Evolutionary conservation across 2,888 invertebrate genomes (phyloP).

Genomic region (Drosophila demipolita): DNA sequence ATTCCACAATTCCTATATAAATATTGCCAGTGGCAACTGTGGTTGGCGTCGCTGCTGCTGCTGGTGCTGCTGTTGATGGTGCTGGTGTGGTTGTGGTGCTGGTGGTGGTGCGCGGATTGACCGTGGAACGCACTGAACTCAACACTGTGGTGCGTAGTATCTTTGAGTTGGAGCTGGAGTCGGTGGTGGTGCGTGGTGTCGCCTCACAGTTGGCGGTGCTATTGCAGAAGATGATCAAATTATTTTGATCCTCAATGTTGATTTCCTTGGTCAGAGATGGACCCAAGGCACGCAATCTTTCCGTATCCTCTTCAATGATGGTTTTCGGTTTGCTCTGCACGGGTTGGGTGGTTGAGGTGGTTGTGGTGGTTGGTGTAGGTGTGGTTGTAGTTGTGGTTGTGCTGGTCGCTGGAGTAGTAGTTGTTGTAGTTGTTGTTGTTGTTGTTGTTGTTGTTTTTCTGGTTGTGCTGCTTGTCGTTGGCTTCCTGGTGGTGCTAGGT

Average conservation of each 20-base stretch:
- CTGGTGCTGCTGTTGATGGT: slow-evolving; percentile 8
- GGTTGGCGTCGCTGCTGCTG: slow-evolving; percentile 4
- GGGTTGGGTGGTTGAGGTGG: slow-evolving; percentile 28
- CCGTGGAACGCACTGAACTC: slow-evolving; percentile 84
- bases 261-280: slow-evolving; percentile 78
- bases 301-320: slow-evolving; percentile 77
- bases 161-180: slow-evolving; percentile 85
- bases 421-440: slow-evolving; percentile 5
- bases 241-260: slow-evolving; percentile 81
- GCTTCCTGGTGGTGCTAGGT: slow-evolving; percentile 19
- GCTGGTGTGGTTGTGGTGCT: slow-evolving; percentile 11
- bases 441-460: slow-evolving; percentile 24
- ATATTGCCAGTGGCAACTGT: slow-evolving; percentile 24
- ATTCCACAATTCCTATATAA: slow-evolving; percentile 61
- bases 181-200: slow-evolving; percentile 81
- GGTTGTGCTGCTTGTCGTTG: slow-evolving; percentile 21
- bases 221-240: slow-evolving; percentile 84
- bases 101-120: slow-evolving; percentile 72
- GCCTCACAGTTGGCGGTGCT: slow-evolving; percentile 82
- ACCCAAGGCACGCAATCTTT: slow-evolving; percentile 74
- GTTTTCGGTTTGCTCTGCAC: slow-evolving; percentile 41
- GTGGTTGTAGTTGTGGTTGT: slow-evolving; percentile 19
- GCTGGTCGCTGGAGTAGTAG: slow-evolving; percentile 30
- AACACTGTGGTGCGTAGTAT: slow-evolving; percentile 86
- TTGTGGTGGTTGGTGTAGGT: slow-evolving; percentile 32